These are phyloP conservation scores for Sebastes schlegelii DNA, from an alignment of 2,113 vertebrate genomes.

Conservation along the genomic window DNA sequence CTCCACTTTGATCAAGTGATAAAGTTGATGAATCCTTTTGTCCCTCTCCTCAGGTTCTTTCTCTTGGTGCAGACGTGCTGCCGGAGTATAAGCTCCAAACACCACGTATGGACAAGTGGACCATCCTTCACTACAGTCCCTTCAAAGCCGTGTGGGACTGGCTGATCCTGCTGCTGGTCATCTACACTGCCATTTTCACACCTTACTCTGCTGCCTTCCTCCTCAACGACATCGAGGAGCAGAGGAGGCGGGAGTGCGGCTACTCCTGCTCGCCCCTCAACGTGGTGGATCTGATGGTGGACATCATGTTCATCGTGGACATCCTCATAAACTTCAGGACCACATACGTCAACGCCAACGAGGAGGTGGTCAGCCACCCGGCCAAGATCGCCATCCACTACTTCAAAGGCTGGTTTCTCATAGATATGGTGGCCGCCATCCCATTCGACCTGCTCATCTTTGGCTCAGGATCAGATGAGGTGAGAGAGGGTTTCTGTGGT, in stretches of 20 bases:
- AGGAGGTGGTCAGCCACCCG: constrained; percentile 99
- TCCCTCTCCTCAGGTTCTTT: constrained; percentile 88
- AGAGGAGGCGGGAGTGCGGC: constrained; percentile 92
- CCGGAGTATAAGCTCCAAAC: constrained; percentile 98
- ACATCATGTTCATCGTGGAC: constrained; percentile 99
- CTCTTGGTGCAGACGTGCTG: constrained; percentile 96
- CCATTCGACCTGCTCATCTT: constrained; percentile 99
- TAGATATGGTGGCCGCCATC: constrained; percentile 99
- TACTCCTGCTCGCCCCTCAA: constrained; percentile 98
- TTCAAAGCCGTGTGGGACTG: constrained; percentile 99
- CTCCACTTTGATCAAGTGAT: background rate
- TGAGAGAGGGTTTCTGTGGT: constrained; percentile 76
- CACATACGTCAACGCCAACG: constrained; percentile 97
- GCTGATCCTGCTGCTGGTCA: constrained; percentile 97
- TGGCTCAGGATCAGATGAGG: constrained; percentile 98
- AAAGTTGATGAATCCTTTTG: background rate
- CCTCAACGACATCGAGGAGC: constrained; percentile 95
- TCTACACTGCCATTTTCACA: constrained; percentile 98
- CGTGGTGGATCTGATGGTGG: constrained; percentile 98
- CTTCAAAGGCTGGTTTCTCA: constrained; percentile 99
- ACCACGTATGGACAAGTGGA: constrained; percentile 95
- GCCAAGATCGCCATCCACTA: constrained; percentile 99
- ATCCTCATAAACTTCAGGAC: constrained; percentile 99
- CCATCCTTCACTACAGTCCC: constrained; percentile 98
- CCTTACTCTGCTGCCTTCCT: constrained; percentile 99